phyloP scores from a whole-genome alignment of 23 tunicate species.

The Clavelina lepadiformis region DNA sequence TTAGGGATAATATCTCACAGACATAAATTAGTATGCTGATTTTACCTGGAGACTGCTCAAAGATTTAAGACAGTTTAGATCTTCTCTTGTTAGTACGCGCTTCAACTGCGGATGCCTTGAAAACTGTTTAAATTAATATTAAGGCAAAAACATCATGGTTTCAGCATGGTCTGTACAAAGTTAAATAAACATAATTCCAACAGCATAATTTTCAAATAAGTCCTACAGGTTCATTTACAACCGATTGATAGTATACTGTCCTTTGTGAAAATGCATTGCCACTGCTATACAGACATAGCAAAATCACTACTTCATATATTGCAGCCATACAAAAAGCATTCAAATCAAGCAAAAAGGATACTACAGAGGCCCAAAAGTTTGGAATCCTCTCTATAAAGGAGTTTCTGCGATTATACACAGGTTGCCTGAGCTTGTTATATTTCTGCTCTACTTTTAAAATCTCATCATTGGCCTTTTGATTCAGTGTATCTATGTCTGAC shows the following conservation, averaged over 20 bases:
- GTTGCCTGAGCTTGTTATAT: constrained; percentile 70
- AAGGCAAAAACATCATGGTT: background rate
- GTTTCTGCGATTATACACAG: constrained; percentile 63
- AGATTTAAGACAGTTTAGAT: constrained; percentile 46
- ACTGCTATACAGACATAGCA: too few relatives aligned
- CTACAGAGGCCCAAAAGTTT: constrained; percentile 81
- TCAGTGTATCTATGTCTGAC: constrained; percentile 62
- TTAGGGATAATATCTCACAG: background rate
- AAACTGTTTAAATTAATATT: constrained; percentile 39
- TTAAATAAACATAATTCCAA: too few relatives aligned
- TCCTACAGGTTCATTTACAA: too few relatives aligned
- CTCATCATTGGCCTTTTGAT: constrained; percentile 86
- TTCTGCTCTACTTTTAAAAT: constrained; percentile 73
- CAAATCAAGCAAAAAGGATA: constrained; percentile 16
- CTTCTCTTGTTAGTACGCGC: constrained; percentile 74
- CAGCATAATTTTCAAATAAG: too few relatives aligned
- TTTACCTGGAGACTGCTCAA: constrained; percentile 54
- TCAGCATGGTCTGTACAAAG: too few relatives aligned
- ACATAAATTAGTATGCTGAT: background rate
- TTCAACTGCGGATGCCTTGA: constrained; percentile 67
- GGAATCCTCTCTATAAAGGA: constrained; percentile 62
- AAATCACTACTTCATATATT: too few relatives aligned
- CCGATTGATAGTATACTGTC: too few relatives aligned
- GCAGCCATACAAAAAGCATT: too few relatives aligned
- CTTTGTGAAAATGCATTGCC: too few relatives aligned